Base-by-base conservation (phyloP, 1,140 invertebrate species). In the Pseudomyrmex concolor region DNA sequence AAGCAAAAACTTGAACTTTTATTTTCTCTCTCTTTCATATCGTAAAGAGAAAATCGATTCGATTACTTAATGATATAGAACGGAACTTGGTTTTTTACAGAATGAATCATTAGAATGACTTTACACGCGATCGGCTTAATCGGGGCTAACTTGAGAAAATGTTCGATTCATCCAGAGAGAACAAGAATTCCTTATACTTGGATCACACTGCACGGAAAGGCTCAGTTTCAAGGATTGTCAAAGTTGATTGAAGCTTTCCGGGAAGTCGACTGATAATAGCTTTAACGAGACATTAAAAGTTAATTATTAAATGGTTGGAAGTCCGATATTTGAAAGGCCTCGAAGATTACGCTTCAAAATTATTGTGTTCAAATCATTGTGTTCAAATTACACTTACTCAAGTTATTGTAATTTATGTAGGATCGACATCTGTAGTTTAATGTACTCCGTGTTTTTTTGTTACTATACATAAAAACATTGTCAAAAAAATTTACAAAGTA, bases 61-160 rank as follows among this genome's bases (percentile, higher is more conserved):
- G 9, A 19, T 48, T 34, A 25, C 43, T 70, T 48, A 15, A 12
- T 48, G 15, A 70, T 78, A 68, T 59, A 34, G 66, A 67, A 67
- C 25, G 25, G 25, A 67, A 50, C 64, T 57, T 22, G 68, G 0
- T 34, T 7, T 74, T 54, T 87, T 73, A 86, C 63, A 48, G n/a
- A 60, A 48, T 51, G 34, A 60, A 81, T 86, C 60, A 66, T 48
- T 54, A 19, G 45, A 71, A 64, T 55, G 25, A 83, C 57, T 50
- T 87, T 87, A 81, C 85, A 87, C 86, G 85, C 85, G 82, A 87
- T 87, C 74, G 8, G 2, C 73, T 80, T 76, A 63, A 88, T 87
- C 15, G 70, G 62, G 25, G 48, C 55, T 68, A 60, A 64, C 70
- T 59, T 78, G 34, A 74, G 85, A 87, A 84, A 59, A 34, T 54